Base-by-base conservation (phyloP, 1,140 invertebrate genomes). In the Drosophila sp. region DNA sequence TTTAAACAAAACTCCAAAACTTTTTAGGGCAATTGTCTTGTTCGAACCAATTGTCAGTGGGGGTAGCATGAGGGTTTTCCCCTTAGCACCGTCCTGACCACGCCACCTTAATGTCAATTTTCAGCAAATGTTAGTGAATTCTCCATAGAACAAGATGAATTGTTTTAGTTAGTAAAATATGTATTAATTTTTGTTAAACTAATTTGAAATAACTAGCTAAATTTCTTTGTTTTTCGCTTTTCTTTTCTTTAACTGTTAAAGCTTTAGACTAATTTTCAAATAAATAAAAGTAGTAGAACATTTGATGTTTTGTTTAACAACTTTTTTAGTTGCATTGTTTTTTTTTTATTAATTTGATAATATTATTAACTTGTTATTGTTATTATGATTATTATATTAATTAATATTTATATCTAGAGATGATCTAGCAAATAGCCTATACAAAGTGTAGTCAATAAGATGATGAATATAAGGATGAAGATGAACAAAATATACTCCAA, bases 401-500 rank as follows among this genome's bases (percentile, higher is more conserved):
- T 82, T 86, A 86, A 86, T 87, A 86, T 86, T 86, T 86, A 86
- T 76, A 72, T 38, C 73, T 79, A 64, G 69, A 69, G 66, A 33
- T 29, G 41, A 60, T 40, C 72, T 62, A 80, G 66, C 27, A 72
- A 68, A 60, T 80, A 89, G 85, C 67, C 58, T 86, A 81, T 81
- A 72, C 55, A 67, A 76, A 61, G 55, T 62, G 80, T 90, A 90
- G 84, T 80, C 79, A 90, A 69, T 79, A 90, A 77, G 44, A 47
- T 47, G 44, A 8, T 35, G 33, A 35, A 27, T 23, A 27, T 23
- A 50, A 1, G 6, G 44, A 83, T 83, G 79, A 83, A 79, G 79
- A 83, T 82, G 76, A 83, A 83, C 76, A 83, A 83, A 89, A 89
- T 89, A 89, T 89, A 89, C 84, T 89, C 84, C 84, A 89, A 89